Conservation (phyloP, 2,888 invertebrate genomes). For the Monoplex corrugatus region DNA sequence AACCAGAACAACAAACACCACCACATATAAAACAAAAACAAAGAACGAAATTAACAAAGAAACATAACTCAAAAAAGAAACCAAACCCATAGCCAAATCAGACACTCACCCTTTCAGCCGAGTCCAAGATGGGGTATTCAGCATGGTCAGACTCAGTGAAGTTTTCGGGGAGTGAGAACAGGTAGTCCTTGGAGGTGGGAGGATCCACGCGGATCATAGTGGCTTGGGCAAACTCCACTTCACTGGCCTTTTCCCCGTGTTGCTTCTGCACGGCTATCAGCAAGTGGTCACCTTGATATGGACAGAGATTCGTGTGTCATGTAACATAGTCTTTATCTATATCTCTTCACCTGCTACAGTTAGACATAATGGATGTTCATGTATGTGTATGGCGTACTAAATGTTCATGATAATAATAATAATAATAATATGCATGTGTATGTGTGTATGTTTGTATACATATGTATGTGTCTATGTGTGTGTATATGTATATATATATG, state of each 20-base stretch:
- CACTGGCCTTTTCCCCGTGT: slow-evolving; percentile 55
- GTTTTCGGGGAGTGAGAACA: slow-evolving; percentile 57
- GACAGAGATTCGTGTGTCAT: too few species aligned
- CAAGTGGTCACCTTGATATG: slow-evolving; percentile 59
- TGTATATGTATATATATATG: too few species aligned
- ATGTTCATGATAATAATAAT: too few species aligned
- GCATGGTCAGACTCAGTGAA: slow-evolving; percentile 58
- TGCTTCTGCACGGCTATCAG: slow-evolving; percentile 65
- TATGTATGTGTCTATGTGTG: too few species aligned
- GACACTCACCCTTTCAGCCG: slow-evolving; percentile 59
- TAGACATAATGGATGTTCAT: too few species aligned
- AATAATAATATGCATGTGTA: too few species aligned
- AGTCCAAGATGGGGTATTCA: slow-evolving; percentile 67
- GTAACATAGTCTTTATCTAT: too few species aligned
- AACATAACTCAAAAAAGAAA: not conserved
- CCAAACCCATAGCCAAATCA: not conserved
- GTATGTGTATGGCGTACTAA: too few species aligned
- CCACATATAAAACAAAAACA: not conserved
- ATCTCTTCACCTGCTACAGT: too few species aligned
- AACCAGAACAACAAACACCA: not conserved
- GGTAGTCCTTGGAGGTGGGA: slow-evolving; percentile 56
- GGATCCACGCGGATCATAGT: slow-evolving; percentile 64
- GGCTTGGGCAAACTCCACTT: slow-evolving; percentile 61
- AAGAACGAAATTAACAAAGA: too few species aligned
- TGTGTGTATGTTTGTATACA: too few species aligned